Evolutionary conservation across 2,113 vertebrate species (phyloP), one percentile per base, ranked within the genome.

Genomic region (Coreoperca whiteheadi): DNA sequence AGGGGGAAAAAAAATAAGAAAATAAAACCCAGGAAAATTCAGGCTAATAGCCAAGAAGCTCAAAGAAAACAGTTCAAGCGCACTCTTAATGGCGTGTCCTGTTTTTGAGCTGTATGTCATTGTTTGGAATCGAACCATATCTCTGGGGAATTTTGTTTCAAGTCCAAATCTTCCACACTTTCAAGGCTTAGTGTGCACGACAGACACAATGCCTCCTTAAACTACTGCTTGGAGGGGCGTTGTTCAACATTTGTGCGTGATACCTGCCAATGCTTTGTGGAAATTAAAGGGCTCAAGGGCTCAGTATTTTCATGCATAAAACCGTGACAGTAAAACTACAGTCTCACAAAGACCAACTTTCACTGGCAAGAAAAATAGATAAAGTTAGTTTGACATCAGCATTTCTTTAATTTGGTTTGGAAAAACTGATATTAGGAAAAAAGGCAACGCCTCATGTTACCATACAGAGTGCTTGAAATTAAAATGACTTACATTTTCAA

Each of bases 111-210:
- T 51, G 70, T 81, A 83, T 86, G 92, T 91, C 93, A 91, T 87
- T 88, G 87, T 84, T 91, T 92, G 90, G 91, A 94, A 87, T 90
- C 74, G 16, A 83, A 92, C 80, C 79, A 81, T 57, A 82, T 92
- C 89, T 79, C 83, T 67, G 74, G 86, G 89, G 86, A 83, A 85
- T 91, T 89, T 91, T 91, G 91, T 89, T 93, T 91, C 51, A 91
- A 88, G 88, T 91, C 83, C 79, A 89, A 83, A 84, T 93, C 82
- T 87, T 79, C 77, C 67, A 87, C 84, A 91, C 87, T 90, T 87
- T 83, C 23, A 50, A 63, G 80, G 79, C 82, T 81, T 78, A 89
- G 80, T 72, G 72, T 77, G 88, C 85, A 87, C 59, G 15, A 78
- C 81, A 69, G 48, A 87, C 77, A 92, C 84, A 91, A 91, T 86